Base-by-base conservation (phyloP, 2,113 vertebrate species). In the Callipepla californica region DNA sequence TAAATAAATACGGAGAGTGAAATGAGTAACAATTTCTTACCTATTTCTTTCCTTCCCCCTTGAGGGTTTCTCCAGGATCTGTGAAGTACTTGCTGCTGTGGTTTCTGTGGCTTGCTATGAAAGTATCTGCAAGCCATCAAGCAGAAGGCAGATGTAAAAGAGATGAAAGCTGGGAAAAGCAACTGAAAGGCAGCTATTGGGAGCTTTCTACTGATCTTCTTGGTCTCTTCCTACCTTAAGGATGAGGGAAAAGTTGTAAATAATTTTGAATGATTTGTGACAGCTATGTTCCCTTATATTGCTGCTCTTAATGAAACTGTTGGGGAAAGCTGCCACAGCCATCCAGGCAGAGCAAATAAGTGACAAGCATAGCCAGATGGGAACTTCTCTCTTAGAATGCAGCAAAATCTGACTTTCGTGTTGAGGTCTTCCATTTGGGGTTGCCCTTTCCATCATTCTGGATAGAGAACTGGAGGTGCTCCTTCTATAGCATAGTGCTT, bases 1-100 rank as follows among this genome's bases (percentile, higher is more conserved):
- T 98, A 98, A 98, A 98, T 95, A 98, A 98, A 97, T 81, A 93
- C 30, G 90, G 69, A 92, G 88, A 97, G 95, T 91, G 94, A 96
- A 97, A 96, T 92, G 95, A 94, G 96, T 95, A 97, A 97, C 92
- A 91, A 80, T 93, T 97, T 96, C n/a, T 6, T 96, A 94, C 77
- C 80, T 91, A 80, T 92, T 96, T 94, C 78, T 94, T 85, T 77
- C 78, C 23, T 34, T 83, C 28, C 69, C 85, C 79, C 58, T 30
- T 47, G 88, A 75, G 92, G 84, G 28, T 90, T 93, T 90, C 59
- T 38, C 48, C 77, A 47, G 69, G 93, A 93, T 85, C 13, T 61
- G 47, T 90, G 77, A 91, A 92, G 89, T 85, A 96, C 94, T 95
- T 94, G 92, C 90, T 15, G n/a, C 21, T 30, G 92, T 77, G 69